Percentiles rank a stretch among this genome's conserved stretches.
Conservation (phyloP, 2,797 vertebrate species). For the Lophotriccus pileatus region DNA sequence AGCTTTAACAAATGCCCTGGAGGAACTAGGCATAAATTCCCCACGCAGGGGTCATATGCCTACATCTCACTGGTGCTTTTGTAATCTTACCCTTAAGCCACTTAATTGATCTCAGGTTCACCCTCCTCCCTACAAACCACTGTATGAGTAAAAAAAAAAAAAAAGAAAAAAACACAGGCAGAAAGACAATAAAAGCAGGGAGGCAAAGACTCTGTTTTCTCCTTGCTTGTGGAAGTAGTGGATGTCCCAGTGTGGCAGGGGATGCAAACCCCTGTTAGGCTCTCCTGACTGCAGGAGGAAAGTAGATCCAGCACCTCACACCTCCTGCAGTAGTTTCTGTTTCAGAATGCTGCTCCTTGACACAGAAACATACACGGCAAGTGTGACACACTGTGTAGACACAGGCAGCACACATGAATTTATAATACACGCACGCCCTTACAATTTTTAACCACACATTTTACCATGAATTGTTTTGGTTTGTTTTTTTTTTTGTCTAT, state of each 20-base stretch:
- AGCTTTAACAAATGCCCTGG: background rate
- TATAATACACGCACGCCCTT: background rate
- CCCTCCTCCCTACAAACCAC: background rate
- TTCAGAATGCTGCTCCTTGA: background rate
- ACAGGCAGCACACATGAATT: background rate
- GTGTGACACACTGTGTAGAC: rapidly evolving
- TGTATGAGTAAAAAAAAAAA: background rate
- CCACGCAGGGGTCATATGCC: background rate
- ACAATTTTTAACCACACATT: background rate
- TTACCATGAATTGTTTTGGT: background rate
- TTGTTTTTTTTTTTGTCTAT: background rate
- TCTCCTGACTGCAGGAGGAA: background rate
- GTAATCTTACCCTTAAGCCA: slow-evolving; percentile 7
- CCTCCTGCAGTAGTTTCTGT: background rate
- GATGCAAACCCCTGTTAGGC: background rate
- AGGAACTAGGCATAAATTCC: background rate
- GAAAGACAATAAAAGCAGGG: background rate
- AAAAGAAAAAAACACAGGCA: background rate
- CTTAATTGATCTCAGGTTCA: background rate
- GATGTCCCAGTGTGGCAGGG: background rate
- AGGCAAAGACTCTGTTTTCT: background rate
- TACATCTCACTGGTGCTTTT: background rate
- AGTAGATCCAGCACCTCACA: background rate
- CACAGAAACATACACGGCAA: background rate
- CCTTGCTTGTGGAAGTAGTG: background rate